These are phyloP conservation scores for Brotula barbata DNA, from an alignment of 2,797 vertebrate species.

Conservation along the genomic window DNA sequence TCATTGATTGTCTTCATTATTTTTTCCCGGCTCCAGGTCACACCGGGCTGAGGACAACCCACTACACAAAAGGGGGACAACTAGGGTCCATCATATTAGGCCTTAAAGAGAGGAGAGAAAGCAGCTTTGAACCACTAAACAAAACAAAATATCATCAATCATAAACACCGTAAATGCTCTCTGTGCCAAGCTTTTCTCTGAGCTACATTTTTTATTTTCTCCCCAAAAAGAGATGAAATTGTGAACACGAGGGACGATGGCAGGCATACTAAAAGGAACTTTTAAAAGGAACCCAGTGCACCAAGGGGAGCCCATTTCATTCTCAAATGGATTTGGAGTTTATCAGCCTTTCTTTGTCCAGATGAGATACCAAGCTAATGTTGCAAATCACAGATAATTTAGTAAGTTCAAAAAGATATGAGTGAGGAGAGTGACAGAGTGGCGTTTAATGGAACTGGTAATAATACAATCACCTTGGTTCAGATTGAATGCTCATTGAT, in stretches of 20 bases:
- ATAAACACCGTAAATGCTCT: background rate
- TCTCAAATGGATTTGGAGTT: constrained; percentile 58
- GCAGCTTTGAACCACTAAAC: background rate
- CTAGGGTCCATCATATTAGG: background rate
- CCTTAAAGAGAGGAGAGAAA: background rate
- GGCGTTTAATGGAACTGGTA: constrained; percentile 47
- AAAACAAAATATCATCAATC: background rate
- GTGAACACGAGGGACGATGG: background rate
- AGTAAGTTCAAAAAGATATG: constrained; percentile 37
- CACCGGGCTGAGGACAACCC: too few species aligned
- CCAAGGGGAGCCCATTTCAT: constrained; percentile 53
- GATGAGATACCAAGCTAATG: constrained; percentile 60
- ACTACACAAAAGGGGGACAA: too few species aligned
- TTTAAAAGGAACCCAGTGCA: constrained; percentile 29
- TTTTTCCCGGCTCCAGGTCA: too few species aligned
- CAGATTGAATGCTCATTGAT: constrained; percentile 34
- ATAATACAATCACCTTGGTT: constrained; percentile 53
- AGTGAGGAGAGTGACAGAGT: constrained; percentile 42
- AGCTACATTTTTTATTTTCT: constrained; percentile 5
- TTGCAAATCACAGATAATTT: constrained; percentile 57
- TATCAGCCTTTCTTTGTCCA: constrained; percentile 52
- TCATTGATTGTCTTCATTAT: background rate
- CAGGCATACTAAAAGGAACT: constrained; percentile 18
- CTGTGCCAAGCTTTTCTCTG: background rate
- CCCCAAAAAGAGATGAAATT: constrained; percentile 4